Base-by-base conservation (phyloP, 2,113 vertebrate species). In the Melanocharis versteri region DNA sequence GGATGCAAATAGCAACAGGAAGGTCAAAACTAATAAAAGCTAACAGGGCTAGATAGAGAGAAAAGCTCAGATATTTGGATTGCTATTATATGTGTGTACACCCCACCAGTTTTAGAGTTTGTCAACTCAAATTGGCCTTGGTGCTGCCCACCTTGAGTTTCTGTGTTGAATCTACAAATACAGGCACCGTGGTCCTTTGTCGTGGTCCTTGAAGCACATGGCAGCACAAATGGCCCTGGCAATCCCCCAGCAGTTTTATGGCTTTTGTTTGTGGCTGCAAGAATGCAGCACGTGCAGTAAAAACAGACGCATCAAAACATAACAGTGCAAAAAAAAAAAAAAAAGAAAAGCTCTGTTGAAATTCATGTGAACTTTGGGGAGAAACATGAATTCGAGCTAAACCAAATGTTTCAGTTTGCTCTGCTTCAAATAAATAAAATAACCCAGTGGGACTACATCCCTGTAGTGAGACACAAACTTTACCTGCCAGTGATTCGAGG, bases 401-500 rank as follows among this genome's bases (percentile, higher is more conserved):
- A 94, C 75, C 91, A 95, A 97, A 96, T 97, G 80, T 94, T 97
- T 96, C 71, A 47, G 73, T 91, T 96, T 94, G 45, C 50, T 75
- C 50, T 75, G 85, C 62, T 62, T 94, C 85, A 83, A 60, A 95
- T 89, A 97, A 95, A 96, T 94, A 95, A 95, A 95, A 94, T 80
- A 92, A 95, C 90, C 90, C 85, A 64, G 71, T 90, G 95, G 94
- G 95, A 94, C 58, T 88, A 68, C 70, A 88, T 96, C 95, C 73
- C 94, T 42, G 78, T 86, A 94, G 91, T 2, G 66, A 92, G 89
- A 90, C 57, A 62, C 91, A 95, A 89, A 75, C 73, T 93, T 90
- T 97, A 95, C 94, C 93, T 96, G 94, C 94, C 90, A 94, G 91
- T 96, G 91, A 96, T 93, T 94, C 87, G 95, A 96, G 96, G 78